Evolutionary conservation across 2,113 vertebrate genomes (phyloP), one percentile per base, ranked within the genome.

Genomic region (Pterophyllum scalare): DNA sequence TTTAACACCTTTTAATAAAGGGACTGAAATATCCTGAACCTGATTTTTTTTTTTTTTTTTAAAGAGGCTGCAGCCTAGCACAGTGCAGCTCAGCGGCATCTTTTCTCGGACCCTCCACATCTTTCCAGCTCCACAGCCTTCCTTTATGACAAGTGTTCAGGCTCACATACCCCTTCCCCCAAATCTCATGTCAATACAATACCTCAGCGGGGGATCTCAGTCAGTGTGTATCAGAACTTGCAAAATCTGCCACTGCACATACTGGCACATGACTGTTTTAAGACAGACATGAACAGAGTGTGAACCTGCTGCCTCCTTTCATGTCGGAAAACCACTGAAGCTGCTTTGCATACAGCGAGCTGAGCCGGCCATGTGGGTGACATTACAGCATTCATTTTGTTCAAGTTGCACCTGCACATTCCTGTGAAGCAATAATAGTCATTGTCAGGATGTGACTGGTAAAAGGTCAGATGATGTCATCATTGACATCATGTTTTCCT

Each of bases 381-480:
- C 1, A 6, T 13, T 52, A 52, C 1, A 24, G 20, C 65, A 49
- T 28, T 52, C 2, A 5, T 20, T 31, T 31, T 72, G 43, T n/a
- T 5, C 46, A 28, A 43, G 46, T 72, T 54, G 19, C n/a, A 33
- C 19, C 46, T 2, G 0, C 7, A 54, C 46, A n/a, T 43, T 72
- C 6, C 0, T 33, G 26, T 33, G 26, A 72, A 72, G 67, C 67
- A 72, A 72, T 72, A 72, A 72, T 72, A 46, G 28, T 52, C 24
- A 54, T 33, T 28, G 10, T 72, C 46, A 72, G 26, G 11, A 72
- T 54, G 52, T 0, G 19, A 54, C 19, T 72, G 26, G 43, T 31
- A 28, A 70, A 49, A 72, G 65, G 65, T 52, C 43, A 28, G 43
- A 26, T 33, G 67, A 72, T 72, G 46, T 72, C 67, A 72, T 33